These are phyloP conservation scores for Jaculus jaculus DNA, from an alignment of 2,113 vertebrate genomes.

Conservation along the genomic window DNA sequence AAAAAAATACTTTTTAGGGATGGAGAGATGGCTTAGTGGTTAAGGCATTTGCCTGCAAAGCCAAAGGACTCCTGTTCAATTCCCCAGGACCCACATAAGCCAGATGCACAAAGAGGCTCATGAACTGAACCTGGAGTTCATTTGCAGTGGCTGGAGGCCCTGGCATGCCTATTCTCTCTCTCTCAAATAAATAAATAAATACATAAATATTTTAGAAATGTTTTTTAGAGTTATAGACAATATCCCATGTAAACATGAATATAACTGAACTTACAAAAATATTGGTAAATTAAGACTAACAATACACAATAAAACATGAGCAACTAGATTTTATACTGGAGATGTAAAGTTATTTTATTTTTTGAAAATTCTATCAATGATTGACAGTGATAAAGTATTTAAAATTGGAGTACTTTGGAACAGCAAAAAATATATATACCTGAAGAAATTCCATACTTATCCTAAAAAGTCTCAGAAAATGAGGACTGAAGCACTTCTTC, in stretches of 20 bases:
- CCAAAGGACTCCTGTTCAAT: no score
- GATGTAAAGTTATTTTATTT: slow-evolving; percentile 36
- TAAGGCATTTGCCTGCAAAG: no score
- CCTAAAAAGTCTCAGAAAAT: background rate
- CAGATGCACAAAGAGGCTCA: no score
- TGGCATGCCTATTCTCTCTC: no score
- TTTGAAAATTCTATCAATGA: background rate
- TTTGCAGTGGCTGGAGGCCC: no score
- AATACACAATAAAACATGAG: background rate
- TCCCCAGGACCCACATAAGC: no score
- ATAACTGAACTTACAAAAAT: background rate
- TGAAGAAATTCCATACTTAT: background rate
- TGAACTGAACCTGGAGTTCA: no score
- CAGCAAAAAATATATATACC: background rate
- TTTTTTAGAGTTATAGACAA: no score
- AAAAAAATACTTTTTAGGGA: no score
- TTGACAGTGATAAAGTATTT: background rate
- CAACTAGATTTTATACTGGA: background rate
- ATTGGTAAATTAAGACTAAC: background rate
- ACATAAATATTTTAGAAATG: no score
- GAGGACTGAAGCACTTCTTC: background rate
- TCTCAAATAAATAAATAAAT: no score
- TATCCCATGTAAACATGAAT: background rate
- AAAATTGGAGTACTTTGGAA: slow-evolving; percentile 7
- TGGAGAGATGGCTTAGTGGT: no score